A percentile compares a stretch with the other conserved stretches of the same genome.
Evolutionary conservation across 2,113 vertebrate genomes (phyloP).

Genomic region (Puntigrus tetrazona): DNA sequence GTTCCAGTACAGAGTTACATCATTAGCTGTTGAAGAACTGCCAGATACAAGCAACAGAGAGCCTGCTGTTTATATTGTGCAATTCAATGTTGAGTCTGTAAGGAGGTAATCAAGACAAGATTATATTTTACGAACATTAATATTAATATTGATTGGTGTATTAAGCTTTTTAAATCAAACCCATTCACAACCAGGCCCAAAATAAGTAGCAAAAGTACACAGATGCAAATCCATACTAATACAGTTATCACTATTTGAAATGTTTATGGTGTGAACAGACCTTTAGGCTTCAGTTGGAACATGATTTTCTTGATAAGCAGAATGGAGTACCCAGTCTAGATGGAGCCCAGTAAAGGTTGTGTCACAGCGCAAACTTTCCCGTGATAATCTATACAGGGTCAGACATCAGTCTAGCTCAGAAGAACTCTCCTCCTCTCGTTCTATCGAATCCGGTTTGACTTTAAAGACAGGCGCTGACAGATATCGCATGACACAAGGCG

Average conservation of each 20-base stretch:
- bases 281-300: neutral
- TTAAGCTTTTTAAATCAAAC: neutral
- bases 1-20: slow-evolving; percentile 24
- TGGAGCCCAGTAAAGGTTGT: neutral
- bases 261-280: neutral
- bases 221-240: neutral
- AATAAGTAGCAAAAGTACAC: no score
- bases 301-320: neutral
- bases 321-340: neutral
- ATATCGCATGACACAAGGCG: slow-evolving; percentile 35
- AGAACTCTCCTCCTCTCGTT: slow-evolving; percentile 9
- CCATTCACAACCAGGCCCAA: neutral
- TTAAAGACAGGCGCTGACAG: slow-evolving; percentile 35
- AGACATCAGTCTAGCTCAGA: neutral
- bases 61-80: slow-evolving; percentile 25
- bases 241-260: neutral
- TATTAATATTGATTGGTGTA: neutral
- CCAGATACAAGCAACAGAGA: slow-evolving; percentile 1
- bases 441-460: slow-evolving; percentile 28
- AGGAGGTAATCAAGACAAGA: neutral
- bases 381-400: neutral
- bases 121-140: neutral
- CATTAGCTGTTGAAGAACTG: slow-evolving; percentile 8
- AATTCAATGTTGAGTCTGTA: neutral
- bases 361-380: neutral